Percentiles rank a stretch among this genome's conserved stretches.
These are phyloP conservation scores for Sympetrum striolatum DNA, from an alignment of 2,888 invertebrate genomes.

Conservation along the genomic window DNA sequence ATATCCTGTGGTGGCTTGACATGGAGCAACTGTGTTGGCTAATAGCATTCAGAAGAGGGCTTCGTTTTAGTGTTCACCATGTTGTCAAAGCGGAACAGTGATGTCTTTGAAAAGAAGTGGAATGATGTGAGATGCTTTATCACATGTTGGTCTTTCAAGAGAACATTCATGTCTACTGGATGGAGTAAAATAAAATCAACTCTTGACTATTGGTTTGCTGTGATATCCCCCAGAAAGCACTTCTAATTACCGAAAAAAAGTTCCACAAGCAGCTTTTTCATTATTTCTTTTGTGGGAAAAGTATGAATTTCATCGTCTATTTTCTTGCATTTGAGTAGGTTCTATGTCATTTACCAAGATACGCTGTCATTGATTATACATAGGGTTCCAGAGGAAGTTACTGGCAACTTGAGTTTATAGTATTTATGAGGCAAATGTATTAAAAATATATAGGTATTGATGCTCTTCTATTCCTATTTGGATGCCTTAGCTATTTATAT, in stretches of 20 bases:
- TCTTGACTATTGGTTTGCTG: background rate
- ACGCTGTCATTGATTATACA: too few species aligned
- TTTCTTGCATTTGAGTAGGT: background rate
- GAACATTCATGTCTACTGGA: background rate
- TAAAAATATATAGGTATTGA: too few species aligned
- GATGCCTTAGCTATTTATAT: too few species aligned
- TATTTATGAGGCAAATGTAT: too few species aligned
- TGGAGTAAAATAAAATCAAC: background rate
- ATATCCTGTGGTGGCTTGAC: slow-evolving; percentile 86
- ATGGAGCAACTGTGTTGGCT: slow-evolving; percentile 75
- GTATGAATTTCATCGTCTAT: background rate
- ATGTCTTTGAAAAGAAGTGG: background rate
- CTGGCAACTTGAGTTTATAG: too few species aligned
- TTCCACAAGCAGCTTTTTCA: background rate
- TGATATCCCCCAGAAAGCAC: background rate
- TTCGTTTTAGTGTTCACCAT: background rate
- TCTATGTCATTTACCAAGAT: too few species aligned
- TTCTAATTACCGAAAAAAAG: background rate
- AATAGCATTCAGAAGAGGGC: slow-evolving; percentile 47
- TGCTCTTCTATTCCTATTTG: too few species aligned
- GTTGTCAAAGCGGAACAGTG: background rate
- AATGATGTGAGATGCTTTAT: background rate
- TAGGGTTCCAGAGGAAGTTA: too few species aligned
- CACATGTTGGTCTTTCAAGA: background rate
- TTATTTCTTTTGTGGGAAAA: background rate